A percentile compares a stretch with the other conserved stretches of the same genome.
These are phyloP conservation scores for Pteropus alecto DNA, from an alignment of 2,113 vertebrate genomes.

Conservation along the genomic window DNA sequence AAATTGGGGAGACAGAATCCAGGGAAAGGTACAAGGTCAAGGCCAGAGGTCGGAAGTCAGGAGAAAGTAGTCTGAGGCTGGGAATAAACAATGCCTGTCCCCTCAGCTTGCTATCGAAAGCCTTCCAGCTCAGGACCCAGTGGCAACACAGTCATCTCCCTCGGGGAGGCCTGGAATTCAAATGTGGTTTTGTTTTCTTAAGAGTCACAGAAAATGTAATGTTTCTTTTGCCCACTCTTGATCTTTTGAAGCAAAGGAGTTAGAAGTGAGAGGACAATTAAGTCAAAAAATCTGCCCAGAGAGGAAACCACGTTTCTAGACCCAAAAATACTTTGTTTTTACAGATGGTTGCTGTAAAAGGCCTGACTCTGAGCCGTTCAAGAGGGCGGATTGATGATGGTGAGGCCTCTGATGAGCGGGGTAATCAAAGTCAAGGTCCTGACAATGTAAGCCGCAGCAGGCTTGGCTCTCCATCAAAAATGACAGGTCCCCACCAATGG, in stretches of 20 bases:
- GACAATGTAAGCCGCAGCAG: fast-evolving
- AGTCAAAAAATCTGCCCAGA: not conserved
- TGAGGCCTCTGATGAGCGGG: fast-evolving
- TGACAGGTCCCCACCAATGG: fast-evolving
- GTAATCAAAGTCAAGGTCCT: not conserved
- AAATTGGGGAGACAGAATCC: not conserved
- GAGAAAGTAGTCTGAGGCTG: not conserved
- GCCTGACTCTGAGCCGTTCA: fast-evolving
- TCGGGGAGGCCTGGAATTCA: not conserved
- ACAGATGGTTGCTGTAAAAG: not conserved
- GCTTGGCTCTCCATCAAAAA: fast-evolving
- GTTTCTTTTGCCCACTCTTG: not conserved
- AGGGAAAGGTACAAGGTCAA: not conserved
- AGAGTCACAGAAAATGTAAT: not conserved
- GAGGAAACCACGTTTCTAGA: not conserved
- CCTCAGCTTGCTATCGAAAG: not conserved
- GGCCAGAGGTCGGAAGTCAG: not conserved
- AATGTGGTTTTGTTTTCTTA: conserved; percentile 25
- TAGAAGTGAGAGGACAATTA: not conserved
- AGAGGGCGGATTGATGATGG: not conserved
- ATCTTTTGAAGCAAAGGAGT: not conserved
- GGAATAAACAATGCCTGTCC: not conserved
- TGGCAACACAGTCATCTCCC: not conserved
- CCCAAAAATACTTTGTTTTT: not conserved
- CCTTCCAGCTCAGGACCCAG: not conserved